These are phyloP conservation scores for Trichogramma evanescens DNA, from an alignment of 2,888 invertebrate species.

Conservation along the genomic window DNA sequence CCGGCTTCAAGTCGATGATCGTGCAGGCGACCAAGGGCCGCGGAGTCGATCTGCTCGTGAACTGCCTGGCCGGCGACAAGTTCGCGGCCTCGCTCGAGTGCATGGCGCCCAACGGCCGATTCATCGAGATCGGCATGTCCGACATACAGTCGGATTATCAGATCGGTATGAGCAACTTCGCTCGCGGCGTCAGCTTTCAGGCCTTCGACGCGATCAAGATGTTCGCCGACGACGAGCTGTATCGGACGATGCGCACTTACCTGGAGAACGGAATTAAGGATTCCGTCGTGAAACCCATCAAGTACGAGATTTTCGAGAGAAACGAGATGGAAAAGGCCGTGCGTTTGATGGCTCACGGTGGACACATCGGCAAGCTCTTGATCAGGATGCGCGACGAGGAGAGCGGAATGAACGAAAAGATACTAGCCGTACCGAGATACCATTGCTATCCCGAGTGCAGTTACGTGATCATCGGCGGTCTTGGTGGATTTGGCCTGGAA, in stretches of 20 bases:
- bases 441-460: conserved; percentile 49
- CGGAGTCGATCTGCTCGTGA: not conserved
- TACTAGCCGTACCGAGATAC: conserved; percentile 49
- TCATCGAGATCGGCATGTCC: not conserved
- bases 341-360: conserved; percentile 59
- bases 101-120: not conserved
- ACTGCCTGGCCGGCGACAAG: not conserved
- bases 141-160: conserved; percentile 50
- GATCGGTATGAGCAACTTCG: conserved; percentile 59
- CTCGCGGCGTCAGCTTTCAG: conserved; percentile 68
- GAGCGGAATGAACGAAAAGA: conserved; percentile 23
- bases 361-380: conserved; percentile 69
- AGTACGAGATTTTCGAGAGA: conserved; percentile 52
- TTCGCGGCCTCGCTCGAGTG: not conserved
- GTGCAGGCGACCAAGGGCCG: not conserved
- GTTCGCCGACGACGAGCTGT: conserved; percentile 49
- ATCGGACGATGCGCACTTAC: conserved; percentile 53
- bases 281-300: conserved; percentile 65
- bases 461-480: conserved; percentile 67
- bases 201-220: conserved; percentile 70
- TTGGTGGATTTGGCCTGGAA: conserved; percentile 90
- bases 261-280: conserved; percentile 56
- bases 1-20: not conserved
- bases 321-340: conserved; percentile 68
- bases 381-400: conserved; percentile 33